Evolutionary conservation across 2,888 invertebrate species (phyloP), one percentile per base, ranked within the genome.

Genomic region (Trilocha varians): DNA sequence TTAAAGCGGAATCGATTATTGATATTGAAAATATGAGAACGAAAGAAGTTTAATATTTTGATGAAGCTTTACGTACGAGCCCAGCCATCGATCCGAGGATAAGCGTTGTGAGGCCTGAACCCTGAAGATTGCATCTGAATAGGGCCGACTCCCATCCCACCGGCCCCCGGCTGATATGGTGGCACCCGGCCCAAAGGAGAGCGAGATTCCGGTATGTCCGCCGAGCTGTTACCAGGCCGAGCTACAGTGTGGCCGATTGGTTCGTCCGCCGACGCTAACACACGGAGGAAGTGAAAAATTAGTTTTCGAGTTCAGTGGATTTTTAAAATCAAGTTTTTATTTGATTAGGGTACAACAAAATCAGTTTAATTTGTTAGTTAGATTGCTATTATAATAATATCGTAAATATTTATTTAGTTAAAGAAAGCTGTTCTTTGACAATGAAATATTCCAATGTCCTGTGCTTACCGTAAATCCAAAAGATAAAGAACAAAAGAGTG

Each of bases 131-230:
- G 87, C 72, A 57, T 55, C 15, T 48, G 52, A 35, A 47, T 74
- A 59, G 47, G 74, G 58, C 49, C 87, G 69, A 49, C 78, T 66
- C 49, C 88, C 65, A 47, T 78, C 65, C 53, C 89, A 65, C 48
- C 88, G 17, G 49, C 87, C 76, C 57, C 88, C 70, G 61, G 87
- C 55, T 87, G 87, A 55, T 85, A 82, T 1, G 86, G 85, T 2
- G 85, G 77, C 41, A 87, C 85, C 25, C 78, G 73, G 44, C 82
- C 80, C 34, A 74, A 56, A 17, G 73, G 75, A 9, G 78, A 83
- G 32, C 82, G 69, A 15, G 70, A 69, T 57, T 82, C 83, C 9
- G 78, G 71, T 8, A 68, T 59, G 40, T 77, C 78, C 25, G 56
- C 70, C 5, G 78, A 71, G 32, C 60, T 67, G 50, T 84, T 85